Percentiles rank a stretch among this genome's conserved stretches.
Evolutionary conservation across 1,140 invertebrate species (phyloP).

Genomic region (Pogonomyrmex barbatus): DNA sequence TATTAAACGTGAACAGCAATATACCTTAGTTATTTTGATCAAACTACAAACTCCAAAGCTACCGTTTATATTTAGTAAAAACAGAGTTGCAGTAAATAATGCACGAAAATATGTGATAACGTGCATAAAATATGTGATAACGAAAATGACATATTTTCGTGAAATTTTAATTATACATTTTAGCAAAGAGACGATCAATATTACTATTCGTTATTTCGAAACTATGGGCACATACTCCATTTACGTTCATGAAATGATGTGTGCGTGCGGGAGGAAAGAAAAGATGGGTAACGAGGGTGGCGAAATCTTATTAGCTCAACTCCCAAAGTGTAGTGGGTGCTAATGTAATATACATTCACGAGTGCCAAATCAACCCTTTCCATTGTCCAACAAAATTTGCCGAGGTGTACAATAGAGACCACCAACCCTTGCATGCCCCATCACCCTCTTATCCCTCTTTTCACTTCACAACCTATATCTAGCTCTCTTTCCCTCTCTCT

Average conservation of each 20-base stretch:
- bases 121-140: neutral
- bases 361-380: conserved; percentile 74
- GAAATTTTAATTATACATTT: conserved; percentile 36
- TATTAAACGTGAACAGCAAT: neutral
- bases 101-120: neutral
- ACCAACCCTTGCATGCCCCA: conserved; percentile 27
- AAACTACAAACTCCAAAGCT: neutral
- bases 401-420: conserved; percentile 71
- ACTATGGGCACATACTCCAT: neutral
- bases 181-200: conserved; percentile 2
- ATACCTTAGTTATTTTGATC: neutral
- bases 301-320: conserved; percentile 73
- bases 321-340: conserved; percentile 65
- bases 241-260: neutral
- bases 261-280: conserved; percentile 7
- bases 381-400: conserved; percentile 77
- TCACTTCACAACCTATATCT: neutral
- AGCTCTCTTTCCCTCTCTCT: neutral
- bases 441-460: conserved; percentile 47
- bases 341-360: conserved; percentile 80
- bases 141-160: neutral
- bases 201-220: conserved; percentile 15
- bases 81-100: conserved; percentile 16
- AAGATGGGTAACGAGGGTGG: conserved; percentile 51
- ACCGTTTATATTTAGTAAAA: neutral